A percentile compares a stretch with the other conserved stretches of the same genome.
phyloP scores from a whole-genome alignment of 2,888 invertebrate species.

The Chymomyza caudatula region DNA sequence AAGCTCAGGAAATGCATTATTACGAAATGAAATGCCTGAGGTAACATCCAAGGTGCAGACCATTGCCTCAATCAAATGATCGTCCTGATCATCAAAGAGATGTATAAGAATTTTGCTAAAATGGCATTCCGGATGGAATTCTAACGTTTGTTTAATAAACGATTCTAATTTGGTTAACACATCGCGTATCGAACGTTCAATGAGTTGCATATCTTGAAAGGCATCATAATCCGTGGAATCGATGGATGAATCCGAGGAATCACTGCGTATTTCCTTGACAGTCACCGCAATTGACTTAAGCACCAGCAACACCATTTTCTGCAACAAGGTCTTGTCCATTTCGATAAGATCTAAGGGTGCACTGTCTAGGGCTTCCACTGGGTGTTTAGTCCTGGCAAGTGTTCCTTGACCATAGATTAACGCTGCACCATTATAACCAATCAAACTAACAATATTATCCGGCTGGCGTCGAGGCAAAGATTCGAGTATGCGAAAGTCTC shows the following conservation, averaged over 20 bases:
- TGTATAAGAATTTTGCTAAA: constrained; percentile 93
- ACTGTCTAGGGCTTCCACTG: constrained; percentile 13
- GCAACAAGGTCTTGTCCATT: constrained; percentile 87
- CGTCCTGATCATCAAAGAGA: constrained; percentile 93
- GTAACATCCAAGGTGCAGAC: constrained; percentile 93
- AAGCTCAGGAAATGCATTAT: constrained; percentile 88
- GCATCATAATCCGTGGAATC: constrained; percentile 91
- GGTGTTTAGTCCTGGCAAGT: not conserved
- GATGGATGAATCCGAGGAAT: constrained; percentile 90
- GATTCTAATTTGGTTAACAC: constrained; percentile 89
- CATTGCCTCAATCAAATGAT: constrained; percentile 94
- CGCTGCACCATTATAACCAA: constrained; percentile 74
- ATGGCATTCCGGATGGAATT: constrained; percentile 92
- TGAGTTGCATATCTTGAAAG: constrained; percentile 92
- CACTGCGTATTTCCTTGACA: constrained; percentile 92
- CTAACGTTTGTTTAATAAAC: constrained; percentile 88
- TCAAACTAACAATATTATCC: constrained; percentile 74
- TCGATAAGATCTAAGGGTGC: constrained; percentile 49
- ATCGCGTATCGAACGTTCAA: constrained; percentile 90
- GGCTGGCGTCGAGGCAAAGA: constrained; percentile 76
- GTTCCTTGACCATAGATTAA: constrained; percentile 60
- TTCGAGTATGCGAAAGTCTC: constrained; percentile 85
- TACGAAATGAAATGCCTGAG: constrained; percentile 89
- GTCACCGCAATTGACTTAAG: constrained; percentile 93
- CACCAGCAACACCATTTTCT: constrained; percentile 91